These are phyloP conservation scores for Campoplex capitator DNA, from an alignment of 2,888 invertebrate species.

Conservation along the genomic window DNA sequence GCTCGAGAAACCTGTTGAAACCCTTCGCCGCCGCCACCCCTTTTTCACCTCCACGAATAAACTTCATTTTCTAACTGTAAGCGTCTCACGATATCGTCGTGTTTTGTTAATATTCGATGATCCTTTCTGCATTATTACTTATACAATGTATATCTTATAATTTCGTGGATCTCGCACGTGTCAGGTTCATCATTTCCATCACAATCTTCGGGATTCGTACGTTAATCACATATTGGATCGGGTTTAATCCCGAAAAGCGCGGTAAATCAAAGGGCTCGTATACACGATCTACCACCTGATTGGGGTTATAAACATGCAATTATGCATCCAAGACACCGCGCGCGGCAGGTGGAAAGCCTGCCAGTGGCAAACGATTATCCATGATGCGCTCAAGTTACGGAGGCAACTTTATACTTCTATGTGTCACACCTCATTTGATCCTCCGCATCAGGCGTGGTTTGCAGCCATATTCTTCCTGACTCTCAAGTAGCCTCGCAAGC, in stretches of 20 bases:
- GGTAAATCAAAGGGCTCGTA: neutral
- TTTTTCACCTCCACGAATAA: constrained; percentile 39
- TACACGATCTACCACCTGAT: neutral
- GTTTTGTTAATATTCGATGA: neutral
- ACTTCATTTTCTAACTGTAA: neutral
- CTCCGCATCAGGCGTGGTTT: constrained; percentile 54
- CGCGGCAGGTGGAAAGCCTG: neutral
- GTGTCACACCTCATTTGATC: constrained; percentile 66
- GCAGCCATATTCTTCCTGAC: neutral
- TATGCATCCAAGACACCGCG: constrained; percentile 40
- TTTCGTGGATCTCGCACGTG: neutral
- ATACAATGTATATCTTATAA: too few species aligned
- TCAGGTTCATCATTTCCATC: neutral
- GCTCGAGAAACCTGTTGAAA: constrained; percentile 65
- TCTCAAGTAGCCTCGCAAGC: constrained; percentile 20
- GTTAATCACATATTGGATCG: neutral
- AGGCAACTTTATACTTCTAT: constrained; percentile 50
- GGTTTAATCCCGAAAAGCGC: neutral
- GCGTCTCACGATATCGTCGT: neutral
- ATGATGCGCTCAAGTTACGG: constrained; percentile 47
- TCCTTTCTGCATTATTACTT: neutral
- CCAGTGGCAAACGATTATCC: constrained; percentile 34
- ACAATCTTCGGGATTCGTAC: neutral
- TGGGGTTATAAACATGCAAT: constrained; percentile 15
- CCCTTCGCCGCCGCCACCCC: constrained; percentile 35